A percentile compares a stretch with the other conserved stretches of the same genome.
Evolutionary conservation across 2,797 vertebrate genomes (phyloP).

Genomic region (Lacerta bilineata): DNA sequence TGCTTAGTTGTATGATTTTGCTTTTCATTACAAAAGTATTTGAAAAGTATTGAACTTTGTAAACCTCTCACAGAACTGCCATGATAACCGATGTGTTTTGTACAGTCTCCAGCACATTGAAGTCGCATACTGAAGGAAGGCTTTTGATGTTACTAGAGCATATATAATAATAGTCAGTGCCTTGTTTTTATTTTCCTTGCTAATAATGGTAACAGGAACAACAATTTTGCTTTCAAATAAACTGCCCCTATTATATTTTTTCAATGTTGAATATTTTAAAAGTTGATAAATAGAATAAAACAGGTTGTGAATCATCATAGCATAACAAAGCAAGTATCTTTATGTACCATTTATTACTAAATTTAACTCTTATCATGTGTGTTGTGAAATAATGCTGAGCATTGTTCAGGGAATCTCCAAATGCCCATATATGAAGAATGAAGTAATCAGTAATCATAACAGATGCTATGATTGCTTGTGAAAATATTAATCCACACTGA

Average conservation of each 20-base stretch:
- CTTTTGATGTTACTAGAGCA: constrained; percentile 49
- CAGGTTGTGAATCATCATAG: neutral
- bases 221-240: constrained; percentile 37
- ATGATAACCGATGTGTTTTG: constrained; percentile 33
- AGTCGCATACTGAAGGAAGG: constrained; percentile 37
- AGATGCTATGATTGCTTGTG: constrained; percentile 58
- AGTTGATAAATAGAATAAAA: constrained; percentile 19
- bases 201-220: constrained; percentile 18
- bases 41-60: constrained; percentile 58
- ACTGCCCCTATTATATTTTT: constrained; percentile 37
- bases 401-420: constrained; percentile 58
- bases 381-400: constrained; percentile 59
- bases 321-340: constrained; percentile 58
- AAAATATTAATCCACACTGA: neutral
- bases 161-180: constrained; percentile 41
- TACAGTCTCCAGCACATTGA: neutral
- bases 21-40: constrained; percentile 49
- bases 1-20: constrained; percentile 56
- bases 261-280: constrained; percentile 12
- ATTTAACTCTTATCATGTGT: constrained; percentile 62
- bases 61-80: constrained; percentile 54
- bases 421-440: constrained; percentile 23
- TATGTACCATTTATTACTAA: constrained; percentile 63
- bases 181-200: neutral
- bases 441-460: constrained; percentile 63